Conservation (phyloP, 2,888 invertebrate species). For the Blastobasis lacticolella region DNA sequence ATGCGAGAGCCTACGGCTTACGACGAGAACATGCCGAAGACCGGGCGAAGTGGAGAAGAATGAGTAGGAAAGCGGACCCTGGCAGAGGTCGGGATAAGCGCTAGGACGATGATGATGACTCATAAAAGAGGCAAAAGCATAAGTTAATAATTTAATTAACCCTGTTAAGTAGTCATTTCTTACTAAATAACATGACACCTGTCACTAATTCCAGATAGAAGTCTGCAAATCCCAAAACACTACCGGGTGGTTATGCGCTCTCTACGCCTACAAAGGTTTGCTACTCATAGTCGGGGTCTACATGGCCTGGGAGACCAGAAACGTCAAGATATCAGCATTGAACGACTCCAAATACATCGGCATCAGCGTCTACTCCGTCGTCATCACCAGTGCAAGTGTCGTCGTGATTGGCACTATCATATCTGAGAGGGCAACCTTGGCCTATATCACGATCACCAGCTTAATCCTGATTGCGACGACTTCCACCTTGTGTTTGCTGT, state of each 20-base stretch:
- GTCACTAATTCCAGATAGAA: constrained; percentile 79
- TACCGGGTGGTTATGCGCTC: constrained; percentile 90
- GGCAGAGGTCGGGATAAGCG: no score
- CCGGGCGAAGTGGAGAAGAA: no score
- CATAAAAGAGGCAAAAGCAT: no score
- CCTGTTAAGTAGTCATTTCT: neutral
- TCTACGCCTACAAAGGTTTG: constrained; percentile 93
- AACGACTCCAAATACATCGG: constrained; percentile 97
- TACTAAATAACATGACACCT: neutral
- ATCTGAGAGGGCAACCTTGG: constrained; percentile 85
- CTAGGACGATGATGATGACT: no score
- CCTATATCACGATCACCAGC: constrained; percentile 87
- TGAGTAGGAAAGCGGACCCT: no score
- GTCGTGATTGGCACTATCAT: constrained; percentile 92
- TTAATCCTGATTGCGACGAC: constrained; percentile 91
- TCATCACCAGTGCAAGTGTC: constrained; percentile 89
- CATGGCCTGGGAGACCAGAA: constrained; percentile 97
- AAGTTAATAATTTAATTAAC: no score
- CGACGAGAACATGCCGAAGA: no score
- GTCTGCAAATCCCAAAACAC: constrained; percentile 91
- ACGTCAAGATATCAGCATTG: constrained; percentile 91
- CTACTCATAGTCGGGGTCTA: constrained; percentile 91
- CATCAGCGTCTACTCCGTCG: constrained; percentile 93
- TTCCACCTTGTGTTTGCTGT: constrained; percentile 87
- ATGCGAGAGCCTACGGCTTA: no score